Evolutionary conservation across 53 echinoderm and acorn worm species (phyloP).

Genomic region (Actinopyga echinites): DNA sequence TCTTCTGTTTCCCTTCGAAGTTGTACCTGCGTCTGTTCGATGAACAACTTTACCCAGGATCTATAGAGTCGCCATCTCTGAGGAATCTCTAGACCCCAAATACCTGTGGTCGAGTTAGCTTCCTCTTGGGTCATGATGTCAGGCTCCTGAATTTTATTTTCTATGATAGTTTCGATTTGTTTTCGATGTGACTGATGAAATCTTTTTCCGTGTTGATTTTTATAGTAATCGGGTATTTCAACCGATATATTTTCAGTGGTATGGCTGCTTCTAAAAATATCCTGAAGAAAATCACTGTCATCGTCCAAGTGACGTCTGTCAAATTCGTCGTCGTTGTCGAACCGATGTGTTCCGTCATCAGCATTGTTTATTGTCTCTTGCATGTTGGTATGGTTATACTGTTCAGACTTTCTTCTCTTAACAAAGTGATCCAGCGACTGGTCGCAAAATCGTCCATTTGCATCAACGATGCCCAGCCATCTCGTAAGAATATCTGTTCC

Average conservation of each 20-base stretch:
- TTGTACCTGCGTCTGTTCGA: neutral
- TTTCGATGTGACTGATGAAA: neutral
- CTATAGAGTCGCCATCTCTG: conserved; percentile 64
- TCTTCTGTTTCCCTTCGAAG: conserved; percentile 7
- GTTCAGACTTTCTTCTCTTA: neutral
- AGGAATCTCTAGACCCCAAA: conserved; percentile 13
- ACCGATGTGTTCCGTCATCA: neutral
- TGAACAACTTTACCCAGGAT: conserved; percentile 46
- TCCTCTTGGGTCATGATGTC: conserved; percentile 64
- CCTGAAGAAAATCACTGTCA: neutral
- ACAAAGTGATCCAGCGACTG: neutral
- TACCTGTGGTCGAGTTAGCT: conserved; percentile 8
- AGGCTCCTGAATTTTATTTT: conserved; percentile 15
- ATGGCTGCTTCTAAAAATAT: neutral
- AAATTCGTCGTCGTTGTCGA: conserved; percentile 13
- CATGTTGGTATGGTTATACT: neutral
- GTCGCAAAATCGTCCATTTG: neutral
- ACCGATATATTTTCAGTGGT: neutral
- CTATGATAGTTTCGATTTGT: neutral
- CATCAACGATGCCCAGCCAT: neutral
- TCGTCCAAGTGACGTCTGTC: neutral
- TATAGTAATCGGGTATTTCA: neutral
- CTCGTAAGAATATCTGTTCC: neutral
- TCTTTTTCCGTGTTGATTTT: neutral
- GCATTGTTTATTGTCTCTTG: neutral